These are phyloP conservation scores for Neoscelio sp. DNA, from an alignment of 2,888 invertebrate genomes.

Conservation along the genomic window DNA sequence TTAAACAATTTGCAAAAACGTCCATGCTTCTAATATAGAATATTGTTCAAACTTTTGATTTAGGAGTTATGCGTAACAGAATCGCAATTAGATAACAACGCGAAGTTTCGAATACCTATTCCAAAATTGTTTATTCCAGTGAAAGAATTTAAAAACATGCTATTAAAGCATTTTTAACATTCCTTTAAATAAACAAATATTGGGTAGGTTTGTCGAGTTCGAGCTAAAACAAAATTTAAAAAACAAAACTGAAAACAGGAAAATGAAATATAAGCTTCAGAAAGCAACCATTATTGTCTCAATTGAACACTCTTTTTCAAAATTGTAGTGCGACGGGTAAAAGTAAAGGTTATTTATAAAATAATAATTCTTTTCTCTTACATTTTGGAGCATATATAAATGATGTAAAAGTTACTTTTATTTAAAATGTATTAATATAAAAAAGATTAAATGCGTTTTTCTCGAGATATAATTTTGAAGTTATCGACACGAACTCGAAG, in stretches of 20 bases:
- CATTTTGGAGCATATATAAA: too few relatives aligned
- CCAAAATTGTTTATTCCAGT: constrained; percentile 20
- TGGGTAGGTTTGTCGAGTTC: constrained; percentile 8
- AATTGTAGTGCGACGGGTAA: not conserved
- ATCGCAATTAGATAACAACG: constrained; percentile 6
- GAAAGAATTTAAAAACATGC: constrained; percentile 17
- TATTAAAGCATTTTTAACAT: constrained; percentile 10
- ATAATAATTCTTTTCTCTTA: too few relatives aligned
- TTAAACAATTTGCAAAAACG: too few relatives aligned
- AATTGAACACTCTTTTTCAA: constrained; percentile 9
- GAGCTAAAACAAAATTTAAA: constrained; percentile 8
- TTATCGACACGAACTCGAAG: too few relatives aligned
- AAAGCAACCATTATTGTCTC: constrained; percentile 1
- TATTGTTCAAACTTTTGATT: not conserved
- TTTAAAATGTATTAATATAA: too few relatives aligned
- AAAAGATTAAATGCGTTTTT: too few relatives aligned
- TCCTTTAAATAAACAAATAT: constrained; percentile 24
- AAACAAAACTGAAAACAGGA: constrained; percentile 4
- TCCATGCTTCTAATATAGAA: too few relatives aligned
- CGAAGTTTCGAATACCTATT: not conserved
- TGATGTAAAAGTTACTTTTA: too few relatives aligned
- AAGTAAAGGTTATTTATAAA: not conserved
- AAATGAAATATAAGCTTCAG: constrained; percentile 3
- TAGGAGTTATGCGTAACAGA: not conserved
- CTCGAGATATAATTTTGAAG: too few relatives aligned